Base-by-base conservation (phyloP, 1,140 invertebrate species). In the Amyelois transitella region DNA sequence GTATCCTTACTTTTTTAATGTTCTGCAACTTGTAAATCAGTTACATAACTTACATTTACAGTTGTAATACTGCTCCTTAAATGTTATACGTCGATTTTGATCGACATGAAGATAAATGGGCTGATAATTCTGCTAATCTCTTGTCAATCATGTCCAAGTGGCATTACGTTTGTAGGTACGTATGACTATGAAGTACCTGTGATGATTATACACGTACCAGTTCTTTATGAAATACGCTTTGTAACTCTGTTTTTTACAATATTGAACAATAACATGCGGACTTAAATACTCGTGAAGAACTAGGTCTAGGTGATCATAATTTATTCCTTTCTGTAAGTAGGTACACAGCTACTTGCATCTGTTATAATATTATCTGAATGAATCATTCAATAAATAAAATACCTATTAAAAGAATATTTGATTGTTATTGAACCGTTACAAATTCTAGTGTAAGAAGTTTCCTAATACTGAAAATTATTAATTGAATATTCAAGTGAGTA, bases 81-180 rank as follows among this genome's bases (percentile, higher is more conserved):
- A 38, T 14, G 17, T 38, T 4, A 38, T 12, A 53, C 49, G 52
- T 67, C 61, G 60, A 60, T 57, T 19, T 55, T 64, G 68, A 74
- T 71, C 44, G 65, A 65, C 64, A 53, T 45, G 47, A 38, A 53
- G 68, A 64, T 69, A 66, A 65, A 66, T 68, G 57, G 48, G 54
- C 50, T 28, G 59, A 64, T 68, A 68, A 43, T 58, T 58, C 53
- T 66, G 32, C 32, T 38, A 38, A 38, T 38, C 32, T 38, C 32
- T 38, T 38, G 64, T 74, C 68, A 69, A 66, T 74, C 68, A 70
- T 25, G 51, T 44, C 32, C 51, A 43, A 60, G 54, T 58, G 55
- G 60, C 60, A 67, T 67, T 72, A 62, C 65, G 55, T 66, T 64
- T n/a, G 53, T 48, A 45, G 57, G 49, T 66, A 66, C 51, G 61